These are phyloP conservation scores for Channa argus DNA, from an alignment of 2,113 vertebrate genomes.

Conservation along the genomic window DNA sequence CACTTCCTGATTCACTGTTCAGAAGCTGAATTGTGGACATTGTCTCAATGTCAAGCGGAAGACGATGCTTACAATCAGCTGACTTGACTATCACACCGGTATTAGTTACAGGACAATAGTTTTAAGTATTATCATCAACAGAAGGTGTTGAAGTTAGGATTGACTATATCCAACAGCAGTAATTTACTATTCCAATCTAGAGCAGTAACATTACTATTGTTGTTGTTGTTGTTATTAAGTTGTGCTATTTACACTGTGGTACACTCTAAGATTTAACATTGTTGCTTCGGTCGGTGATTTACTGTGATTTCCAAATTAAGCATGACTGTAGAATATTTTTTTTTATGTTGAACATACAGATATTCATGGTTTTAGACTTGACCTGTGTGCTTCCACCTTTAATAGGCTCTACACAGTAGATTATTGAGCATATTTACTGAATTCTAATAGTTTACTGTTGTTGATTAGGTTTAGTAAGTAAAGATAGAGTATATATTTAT, in stretches of 20 bases:
- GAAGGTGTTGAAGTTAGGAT: neutral
- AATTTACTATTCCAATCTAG: constrained; percentile 45
- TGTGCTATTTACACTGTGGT: constrained; percentile 48
- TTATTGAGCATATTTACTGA: constrained; percentile 48
- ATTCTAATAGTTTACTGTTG: constrained; percentile 50
- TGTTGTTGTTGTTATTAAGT: constrained; percentile 25
- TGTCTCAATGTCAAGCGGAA: constrained; percentile 45
- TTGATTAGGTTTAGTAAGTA: constrained; percentile 46
- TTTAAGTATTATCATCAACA: constrained; percentile 19
- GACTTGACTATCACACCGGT: constrained; percentile 27
- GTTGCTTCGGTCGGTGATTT: constrained; percentile 52
- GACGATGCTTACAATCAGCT: constrained; percentile 59
- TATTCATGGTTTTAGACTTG: constrained; percentile 42
- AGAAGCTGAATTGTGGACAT: constrained; percentile 47
- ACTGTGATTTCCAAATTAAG: constrained; percentile 54
- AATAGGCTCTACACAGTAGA: constrained; percentile 22
- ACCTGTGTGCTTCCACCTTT: constrained; percentile 52
- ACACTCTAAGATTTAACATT: constrained; percentile 38
- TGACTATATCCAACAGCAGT: constrained; percentile 28
- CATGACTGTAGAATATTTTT: constrained; percentile 33
- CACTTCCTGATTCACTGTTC: constrained; percentile 38
- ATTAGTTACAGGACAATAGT: constrained; percentile 16
- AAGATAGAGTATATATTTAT: constrained; percentile 53
- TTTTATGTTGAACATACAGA: constrained; percentile 44
- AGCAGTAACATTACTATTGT: constrained; percentile 35